These are phyloP conservation scores for Piscicola geometra DNA, from an alignment of 2,888 invertebrate species.

Conservation along the genomic window DNA sequence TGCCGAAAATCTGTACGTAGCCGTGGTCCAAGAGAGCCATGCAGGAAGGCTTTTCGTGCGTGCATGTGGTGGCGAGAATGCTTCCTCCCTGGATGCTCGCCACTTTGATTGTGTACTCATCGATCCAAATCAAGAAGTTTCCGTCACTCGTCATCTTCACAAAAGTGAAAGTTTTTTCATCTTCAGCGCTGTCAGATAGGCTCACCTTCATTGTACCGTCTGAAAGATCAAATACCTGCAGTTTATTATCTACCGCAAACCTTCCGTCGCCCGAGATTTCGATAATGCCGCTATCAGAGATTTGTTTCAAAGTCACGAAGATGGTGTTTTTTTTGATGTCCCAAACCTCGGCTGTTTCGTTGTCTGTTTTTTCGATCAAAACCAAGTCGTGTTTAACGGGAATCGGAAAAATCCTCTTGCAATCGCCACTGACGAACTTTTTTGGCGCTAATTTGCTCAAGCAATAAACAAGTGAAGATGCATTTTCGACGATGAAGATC, in stretches of 20 bases:
- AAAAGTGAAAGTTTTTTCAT: conserved; percentile 33
- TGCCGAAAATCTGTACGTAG: conserved; percentile 42
- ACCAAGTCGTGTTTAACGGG: conserved; percentile 35
- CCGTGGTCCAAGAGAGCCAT: conserved; percentile 40
- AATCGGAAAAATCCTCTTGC: conserved; percentile 23
- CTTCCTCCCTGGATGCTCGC: conserved; percentile 31
- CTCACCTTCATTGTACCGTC: conserved; percentile 28
- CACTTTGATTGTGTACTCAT: conserved; percentile 40
- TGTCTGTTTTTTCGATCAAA: conserved; percentile 26
- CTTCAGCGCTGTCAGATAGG: conserved; percentile 14
- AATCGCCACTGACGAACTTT: conserved; percentile 23
- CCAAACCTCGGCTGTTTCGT: conserved; percentile 26
- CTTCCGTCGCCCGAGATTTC: conserved; percentile 42
- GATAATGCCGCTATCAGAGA: conserved; percentile 35
- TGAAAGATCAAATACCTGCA: conserved; percentile 40
- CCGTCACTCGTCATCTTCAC: conserved; percentile 42
- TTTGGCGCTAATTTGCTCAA: conserved; percentile 30
- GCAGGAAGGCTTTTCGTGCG: conserved; percentile 41
- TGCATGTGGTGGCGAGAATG: conserved; percentile 40
- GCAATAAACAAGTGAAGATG: conserved; percentile 37
- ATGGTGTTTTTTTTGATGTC: conserved; percentile 34
- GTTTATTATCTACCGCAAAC: conserved; percentile 40
- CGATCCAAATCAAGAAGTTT: conserved; percentile 40
- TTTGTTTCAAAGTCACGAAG: conserved; percentile 21
- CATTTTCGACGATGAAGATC: conserved; percentile 34